These are phyloP conservation scores for Herpailurus yagouaroundi DNA, from an alignment of 2,113 vertebrate species.

Conservation along the genomic window DNA sequence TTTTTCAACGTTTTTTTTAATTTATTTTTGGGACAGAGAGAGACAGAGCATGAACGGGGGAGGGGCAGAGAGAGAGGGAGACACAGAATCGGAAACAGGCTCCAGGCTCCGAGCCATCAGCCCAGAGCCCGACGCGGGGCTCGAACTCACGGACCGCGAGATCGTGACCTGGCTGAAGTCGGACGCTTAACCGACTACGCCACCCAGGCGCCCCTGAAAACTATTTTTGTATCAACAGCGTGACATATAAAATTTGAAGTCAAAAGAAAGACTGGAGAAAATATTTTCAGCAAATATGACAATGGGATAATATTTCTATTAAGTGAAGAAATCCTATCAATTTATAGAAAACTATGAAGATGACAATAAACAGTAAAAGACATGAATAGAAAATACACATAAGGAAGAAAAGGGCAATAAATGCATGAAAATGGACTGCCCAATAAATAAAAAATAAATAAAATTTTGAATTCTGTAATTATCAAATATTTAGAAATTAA, in stretches of 20 bases:
- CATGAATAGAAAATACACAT: not conserved
- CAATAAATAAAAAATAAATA: conserved; percentile 8
- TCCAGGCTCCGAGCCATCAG: too few species aligned
- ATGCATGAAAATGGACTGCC: not conserved
- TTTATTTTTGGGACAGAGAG: too few species aligned
- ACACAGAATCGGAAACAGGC: too few species aligned
- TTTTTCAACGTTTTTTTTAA: too few species aligned
- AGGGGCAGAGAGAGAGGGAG: too few species aligned
- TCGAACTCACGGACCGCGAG: too few species aligned
- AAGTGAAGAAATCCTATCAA: not conserved
- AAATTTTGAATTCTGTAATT: not conserved
- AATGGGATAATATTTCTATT: not conserved
- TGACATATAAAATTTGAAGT: not conserved
- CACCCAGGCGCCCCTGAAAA: too few species aligned
- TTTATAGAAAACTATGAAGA: not conserved
- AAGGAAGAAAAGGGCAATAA: not conserved
- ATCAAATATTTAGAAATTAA: conserved; percentile 17
- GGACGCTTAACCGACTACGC: too few species aligned
- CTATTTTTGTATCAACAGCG: not conserved
- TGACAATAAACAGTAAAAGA: not conserved
- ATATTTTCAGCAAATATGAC: not conserved
- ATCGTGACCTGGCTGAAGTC: too few species aligned
- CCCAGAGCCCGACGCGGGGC: too few species aligned
- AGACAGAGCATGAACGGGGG: too few species aligned
- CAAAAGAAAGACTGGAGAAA: not conserved